Percentiles rank a stretch among this genome's conserved stretches.
Conservation (phyloP, 1,140 invertebrate genomes). For the Helicoverpa armigera region DNA sequence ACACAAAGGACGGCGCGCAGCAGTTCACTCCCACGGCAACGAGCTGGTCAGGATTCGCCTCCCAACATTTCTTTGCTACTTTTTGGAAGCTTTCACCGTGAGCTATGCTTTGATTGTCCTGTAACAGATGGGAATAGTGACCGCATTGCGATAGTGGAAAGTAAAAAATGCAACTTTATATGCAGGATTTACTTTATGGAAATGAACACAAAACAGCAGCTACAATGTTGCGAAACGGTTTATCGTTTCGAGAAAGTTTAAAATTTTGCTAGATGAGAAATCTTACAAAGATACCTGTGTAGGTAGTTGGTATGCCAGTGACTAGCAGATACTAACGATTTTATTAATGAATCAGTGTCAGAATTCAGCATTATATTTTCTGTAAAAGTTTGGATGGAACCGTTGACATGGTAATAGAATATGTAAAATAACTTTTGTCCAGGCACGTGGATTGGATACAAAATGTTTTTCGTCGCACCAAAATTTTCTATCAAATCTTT, state of each 20-base stretch:
- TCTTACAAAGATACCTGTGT: background rate
- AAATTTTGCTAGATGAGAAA: background rate
- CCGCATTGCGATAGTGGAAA: constrained; percentile 2
- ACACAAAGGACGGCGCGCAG: constrained; percentile 87
- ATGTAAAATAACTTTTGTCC: background rate
- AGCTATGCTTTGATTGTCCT: constrained; percentile 89
- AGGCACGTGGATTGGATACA: background rate
- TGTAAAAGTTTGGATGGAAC: background rate
- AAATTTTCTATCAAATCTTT: constrained; percentile 14
- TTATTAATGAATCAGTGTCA: too few species aligned
- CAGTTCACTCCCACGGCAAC: constrained; percentile 96
- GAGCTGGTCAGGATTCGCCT: constrained; percentile 89
- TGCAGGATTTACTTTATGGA: background rate
- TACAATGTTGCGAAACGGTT: constrained; percentile 22
- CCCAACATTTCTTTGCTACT: constrained; percentile 89
- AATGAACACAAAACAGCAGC: constrained; percentile 4
- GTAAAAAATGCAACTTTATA: background rate
- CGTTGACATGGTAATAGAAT: background rate
- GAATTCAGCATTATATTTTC: background rate
- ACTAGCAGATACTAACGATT: background rate
- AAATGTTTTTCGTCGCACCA: background rate
- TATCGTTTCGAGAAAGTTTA: constrained; percentile 15
- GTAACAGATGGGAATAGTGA: constrained; percentile 51
- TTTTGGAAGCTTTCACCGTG: constrained; percentile 92
- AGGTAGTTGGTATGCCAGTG: background rate